These are phyloP conservation scores for Ammodytes marinus DNA, from an alignment of 2,113 vertebrate species.

Conservation along the genomic window DNA sequence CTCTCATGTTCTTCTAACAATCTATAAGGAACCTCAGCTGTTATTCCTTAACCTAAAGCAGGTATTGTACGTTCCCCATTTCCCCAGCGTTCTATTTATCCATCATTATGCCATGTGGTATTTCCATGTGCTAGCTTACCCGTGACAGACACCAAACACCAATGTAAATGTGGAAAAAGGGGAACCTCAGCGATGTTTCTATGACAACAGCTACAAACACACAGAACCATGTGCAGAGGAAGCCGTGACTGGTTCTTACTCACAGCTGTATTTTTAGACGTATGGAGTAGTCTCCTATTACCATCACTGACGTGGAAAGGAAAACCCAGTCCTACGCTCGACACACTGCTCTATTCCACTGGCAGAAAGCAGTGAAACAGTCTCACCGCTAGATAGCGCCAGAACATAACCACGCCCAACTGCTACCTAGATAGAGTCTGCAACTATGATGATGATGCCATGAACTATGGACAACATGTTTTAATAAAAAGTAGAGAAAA, in stretches of 20 bases:
- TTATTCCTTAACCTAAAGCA: neutral
- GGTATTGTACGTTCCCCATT: neutral
- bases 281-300: conserved; percentile 42
- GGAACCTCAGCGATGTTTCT: conserved; percentile 62
- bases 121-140: conserved; percentile 28
- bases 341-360: too few species aligned
- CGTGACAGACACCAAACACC: conserved; percentile 17
- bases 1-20: neutral
- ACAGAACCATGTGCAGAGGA: conserved; percentile 45
- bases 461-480: neutral
- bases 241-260: conserved; percentile 55
- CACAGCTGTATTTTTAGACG: conserved; percentile 71
- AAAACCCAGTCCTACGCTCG: conserved; percentile 41
- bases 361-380: neutral
- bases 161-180: conserved; percentile 47
- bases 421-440: neutral
- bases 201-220: conserved; percentile 67
- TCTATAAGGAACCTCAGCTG: neutral
- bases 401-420: conserved; percentile 36
- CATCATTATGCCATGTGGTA: conserved; percentile 15
- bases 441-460: neutral
- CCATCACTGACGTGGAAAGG: conserved; percentile 34
- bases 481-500: neutral
- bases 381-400: conserved; percentile 66
- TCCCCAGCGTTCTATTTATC: conserved; percentile 20